Evolutionary conservation across 2,888 invertebrate genomes (phyloP).

Genomic region (Acrocera orbiculus): DNA sequence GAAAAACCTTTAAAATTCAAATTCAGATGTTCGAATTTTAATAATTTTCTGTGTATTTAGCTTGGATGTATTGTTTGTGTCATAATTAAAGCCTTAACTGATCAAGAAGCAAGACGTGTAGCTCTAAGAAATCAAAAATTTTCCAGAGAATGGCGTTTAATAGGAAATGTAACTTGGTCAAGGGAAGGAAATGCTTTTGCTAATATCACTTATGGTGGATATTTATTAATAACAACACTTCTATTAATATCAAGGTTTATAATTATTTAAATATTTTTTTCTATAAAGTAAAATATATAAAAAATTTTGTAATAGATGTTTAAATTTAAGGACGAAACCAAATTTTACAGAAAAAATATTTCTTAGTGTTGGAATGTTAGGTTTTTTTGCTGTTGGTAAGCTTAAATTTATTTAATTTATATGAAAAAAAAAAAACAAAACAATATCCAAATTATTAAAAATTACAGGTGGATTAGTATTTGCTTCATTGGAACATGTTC

Average conservation of each 20-base stretch:
- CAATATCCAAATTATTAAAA: not conserved
- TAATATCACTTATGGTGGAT: slow-evolving; percentile 16
- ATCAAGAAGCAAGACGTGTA: slow-evolving; percentile 14
- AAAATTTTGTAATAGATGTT: slow-evolving; percentile 10
- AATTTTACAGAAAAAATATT: slow-evolving; percentile 14
- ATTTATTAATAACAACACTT: slow-evolving; percentile 14
- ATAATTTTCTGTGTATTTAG: slow-evolving; percentile 10
- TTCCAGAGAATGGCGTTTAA: slow-evolving; percentile 13
- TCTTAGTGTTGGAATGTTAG: slow-evolving; percentile 13
- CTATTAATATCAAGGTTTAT: slow-evolving; percentile 14
- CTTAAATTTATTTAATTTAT: not conserved
- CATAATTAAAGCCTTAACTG: slow-evolving; percentile 13
- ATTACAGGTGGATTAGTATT: slow-evolving; percentile 13
- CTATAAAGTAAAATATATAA: not conserved
- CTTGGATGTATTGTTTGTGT: slow-evolving; percentile 15
- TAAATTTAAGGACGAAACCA: slow-evolving; percentile 13
- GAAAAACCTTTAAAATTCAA: no score
- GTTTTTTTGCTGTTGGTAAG: slow-evolving; percentile 15
- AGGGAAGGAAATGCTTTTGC: slow-evolving; percentile 15
- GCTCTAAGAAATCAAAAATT: slow-evolving; percentile 14
- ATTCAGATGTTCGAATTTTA: no score
- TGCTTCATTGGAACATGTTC: slow-evolving; percentile 15
- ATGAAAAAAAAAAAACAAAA: not conserved
- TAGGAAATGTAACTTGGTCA: slow-evolving; percentile 15
- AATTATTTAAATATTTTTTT: not conserved